Evolutionary conservation across 2,888 invertebrate species (phyloP).

Genomic region (Caenorhabditis macrosperma): DNA sequence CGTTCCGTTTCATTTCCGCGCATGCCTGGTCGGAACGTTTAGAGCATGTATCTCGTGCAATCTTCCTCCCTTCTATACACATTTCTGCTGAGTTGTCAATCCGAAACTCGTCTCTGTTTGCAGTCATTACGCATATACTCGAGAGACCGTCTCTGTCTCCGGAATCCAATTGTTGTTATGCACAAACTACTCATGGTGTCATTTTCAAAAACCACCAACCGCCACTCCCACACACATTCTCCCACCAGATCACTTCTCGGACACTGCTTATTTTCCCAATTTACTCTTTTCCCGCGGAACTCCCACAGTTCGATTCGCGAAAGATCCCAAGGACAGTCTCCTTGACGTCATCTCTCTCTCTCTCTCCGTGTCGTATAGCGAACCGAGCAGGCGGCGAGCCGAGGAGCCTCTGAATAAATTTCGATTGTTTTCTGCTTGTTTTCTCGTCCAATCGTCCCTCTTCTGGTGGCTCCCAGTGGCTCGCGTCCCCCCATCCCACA

Average conservation of each 20-base stretch:
- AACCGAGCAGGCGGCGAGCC: too few species aligned
- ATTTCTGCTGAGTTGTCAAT: too few species aligned
- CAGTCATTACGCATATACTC: too few species aligned
- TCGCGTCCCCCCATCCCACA: neutral
- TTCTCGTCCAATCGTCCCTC: neutral
- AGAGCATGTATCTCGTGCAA: too few species aligned
- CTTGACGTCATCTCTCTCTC: neutral
- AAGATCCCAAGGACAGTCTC: neutral
- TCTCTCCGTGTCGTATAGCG: neutral
- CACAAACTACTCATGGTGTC: neutral
- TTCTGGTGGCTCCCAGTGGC: too few species aligned
- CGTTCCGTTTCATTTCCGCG: too few species aligned
- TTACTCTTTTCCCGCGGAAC: neutral
- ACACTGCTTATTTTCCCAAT: neutral
- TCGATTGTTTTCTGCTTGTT: constrained; percentile 29
- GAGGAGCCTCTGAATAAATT: neutral
- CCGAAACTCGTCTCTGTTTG: neutral
- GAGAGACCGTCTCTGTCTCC: neutral
- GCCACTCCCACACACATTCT: neutral
- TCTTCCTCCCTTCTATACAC: too few species aligned
- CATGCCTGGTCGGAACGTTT: too few species aligned
- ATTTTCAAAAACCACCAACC: neutral
- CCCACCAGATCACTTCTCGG: neutral
- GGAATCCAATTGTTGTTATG: neutral
- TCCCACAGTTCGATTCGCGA: neutral